Evolutionary conservation across 2,113 vertebrate species (phyloP).

Genomic region (Spilogale gracilis): DNA sequence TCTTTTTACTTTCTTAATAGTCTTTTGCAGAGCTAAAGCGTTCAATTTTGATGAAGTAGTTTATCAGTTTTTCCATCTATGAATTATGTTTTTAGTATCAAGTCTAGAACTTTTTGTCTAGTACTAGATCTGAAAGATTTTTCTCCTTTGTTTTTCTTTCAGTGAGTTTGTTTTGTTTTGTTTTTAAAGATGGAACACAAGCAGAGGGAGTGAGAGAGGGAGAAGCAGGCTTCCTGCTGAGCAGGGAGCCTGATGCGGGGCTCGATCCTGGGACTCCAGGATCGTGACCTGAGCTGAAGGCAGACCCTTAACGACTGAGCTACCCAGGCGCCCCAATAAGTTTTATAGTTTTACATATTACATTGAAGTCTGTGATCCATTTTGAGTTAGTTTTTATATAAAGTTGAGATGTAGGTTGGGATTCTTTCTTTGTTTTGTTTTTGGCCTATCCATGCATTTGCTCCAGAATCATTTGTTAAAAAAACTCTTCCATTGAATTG

Average conservation of each 20-base stretch:
- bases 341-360: not conserved
- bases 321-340: not conserved
- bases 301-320: too few species aligned
- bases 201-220: too few species aligned
- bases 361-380: not conserved
- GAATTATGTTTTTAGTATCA: not conserved
- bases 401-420: not conserved
- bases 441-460: not conserved
- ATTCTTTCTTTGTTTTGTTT: not conserved
- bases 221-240: too few species aligned
- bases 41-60: not conserved
- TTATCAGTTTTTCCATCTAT: not conserved
- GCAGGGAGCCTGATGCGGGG: too few species aligned
- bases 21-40: not conserved
- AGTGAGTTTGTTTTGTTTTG: not conserved
- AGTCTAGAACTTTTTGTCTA: not conserved
- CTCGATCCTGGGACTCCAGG: too few species aligned
- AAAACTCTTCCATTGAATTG: not conserved
- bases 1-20: not conserved
- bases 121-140: constrained; percentile 32
- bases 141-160: not conserved
- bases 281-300: too few species aligned
- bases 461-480: not conserved
- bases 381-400: not conserved
- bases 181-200: too few species aligned